phyloP scores from a whole-genome alignment of 1,140 invertebrate species.

The Agrypnia vestita region DNA sequence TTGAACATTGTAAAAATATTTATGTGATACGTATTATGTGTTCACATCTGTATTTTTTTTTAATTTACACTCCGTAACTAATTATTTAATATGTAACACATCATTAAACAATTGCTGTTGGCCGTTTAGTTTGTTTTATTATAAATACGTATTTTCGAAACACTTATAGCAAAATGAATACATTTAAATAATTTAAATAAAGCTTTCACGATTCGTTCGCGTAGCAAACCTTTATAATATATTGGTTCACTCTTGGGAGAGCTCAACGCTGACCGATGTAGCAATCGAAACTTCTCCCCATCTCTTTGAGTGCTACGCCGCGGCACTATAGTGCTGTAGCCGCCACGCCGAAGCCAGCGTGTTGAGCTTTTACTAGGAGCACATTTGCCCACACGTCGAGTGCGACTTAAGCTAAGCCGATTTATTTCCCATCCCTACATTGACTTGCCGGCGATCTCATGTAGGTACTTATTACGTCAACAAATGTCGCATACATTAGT shows the following conservation, averaged over 20 bases:
- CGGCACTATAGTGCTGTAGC: background rate
- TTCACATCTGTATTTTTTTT: too few species aligned
- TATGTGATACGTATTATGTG: too few species aligned
- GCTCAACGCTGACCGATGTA: conserved; percentile 23
- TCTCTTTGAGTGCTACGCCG: conserved; percentile 3
- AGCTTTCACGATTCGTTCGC: background rate
- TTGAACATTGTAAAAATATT: too few species aligned
- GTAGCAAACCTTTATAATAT: background rate
- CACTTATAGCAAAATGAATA: too few species aligned
- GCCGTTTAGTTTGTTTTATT: too few species aligned
- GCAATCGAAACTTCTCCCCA: conserved; percentile 18
- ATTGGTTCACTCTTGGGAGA: background rate
- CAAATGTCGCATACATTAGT: too few species aligned
- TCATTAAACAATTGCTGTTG: too few species aligned
- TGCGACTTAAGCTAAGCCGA: background rate
- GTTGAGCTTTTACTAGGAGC: background rate
- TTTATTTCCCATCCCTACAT: background rate
- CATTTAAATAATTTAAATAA: conserved; percentile 4
- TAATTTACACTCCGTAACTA: too few species aligned
- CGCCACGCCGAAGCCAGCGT: background rate
- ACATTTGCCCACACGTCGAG: conserved; percentile 2
- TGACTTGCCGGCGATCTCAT: background rate
- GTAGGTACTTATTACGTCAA: too few species aligned
- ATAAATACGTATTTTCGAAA: too few species aligned
- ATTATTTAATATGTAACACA: too few species aligned